Evolutionary conservation across 2,797 vertebrate genomes (phyloP), one percentile per base, ranked within the genome.

Genomic region (Triplophysa bombifrons): DNA sequence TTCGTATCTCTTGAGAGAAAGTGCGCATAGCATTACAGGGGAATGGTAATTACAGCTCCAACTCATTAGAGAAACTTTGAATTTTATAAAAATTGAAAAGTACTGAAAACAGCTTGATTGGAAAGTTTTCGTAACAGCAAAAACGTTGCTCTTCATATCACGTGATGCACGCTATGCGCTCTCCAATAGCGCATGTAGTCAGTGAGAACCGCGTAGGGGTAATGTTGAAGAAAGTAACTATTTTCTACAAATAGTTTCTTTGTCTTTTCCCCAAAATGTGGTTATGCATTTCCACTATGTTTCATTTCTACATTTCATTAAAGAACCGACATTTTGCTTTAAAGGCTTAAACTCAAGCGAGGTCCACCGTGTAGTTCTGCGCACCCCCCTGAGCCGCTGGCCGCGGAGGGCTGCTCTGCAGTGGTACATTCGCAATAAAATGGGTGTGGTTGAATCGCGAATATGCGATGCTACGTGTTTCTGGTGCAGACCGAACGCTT

Each of bases 371-470:
- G 66, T 19, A 20, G 34, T 65, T 41, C 9, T 64, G 65, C 30
- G 69, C 64, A 63, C 44, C 78, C 78, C 58, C 64, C 44, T 19
- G 73, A 41, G 20, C 19, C 61, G 60, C 76, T 74, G 53, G 64
- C 41, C 27, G 61, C 34, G 69, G 61, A 80, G 87, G 85, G 80
- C 82, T 72, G 78, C 80, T 77, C 50, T 73, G 81, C 74, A 83
- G 86, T 89, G 88, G 72, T 85, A 86, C 85, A 85, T 87, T 87
- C 85, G 83, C 87, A 82, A 81, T 82, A 73, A 85, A 88, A 90
- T 91, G 91, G 91, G 91, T 92, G 93, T 91, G 92, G 93, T 90
- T 88, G 87, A 84, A 85, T 85, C 86, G 84, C 80, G 86, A 85
- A 85, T 86, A 85, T 83, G 87, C 84, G 86, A 89, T 85, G 84